Evolutionary conservation across 1,140 invertebrate species (phyloP).

Genomic region (Epicauta chinensis): DNA sequence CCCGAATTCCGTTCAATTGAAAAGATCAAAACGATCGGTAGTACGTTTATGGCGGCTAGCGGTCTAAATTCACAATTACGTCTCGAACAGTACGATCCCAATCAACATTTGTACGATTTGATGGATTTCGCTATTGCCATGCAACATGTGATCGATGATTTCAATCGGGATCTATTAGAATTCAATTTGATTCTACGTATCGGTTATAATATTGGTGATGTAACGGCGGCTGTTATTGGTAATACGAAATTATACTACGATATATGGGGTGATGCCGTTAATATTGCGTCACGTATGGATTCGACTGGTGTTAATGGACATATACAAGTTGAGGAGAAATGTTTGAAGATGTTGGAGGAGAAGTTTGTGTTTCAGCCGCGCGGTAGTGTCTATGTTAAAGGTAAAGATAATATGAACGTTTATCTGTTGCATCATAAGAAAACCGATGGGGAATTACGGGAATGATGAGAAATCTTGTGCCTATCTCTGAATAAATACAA

Average conservation of each 20-base stretch:
- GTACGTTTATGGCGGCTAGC: conserved; percentile 96
- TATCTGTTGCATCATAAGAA: conserved; percentile 52
- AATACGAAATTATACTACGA: conserved; percentile 95
- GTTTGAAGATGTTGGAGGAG: conserved; percentile 57
- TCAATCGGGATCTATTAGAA: conserved; percentile 81
- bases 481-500: too few species aligned
- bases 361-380: conserved; percentile 73
- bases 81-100: conserved; percentile 52
- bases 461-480: too few species aligned
- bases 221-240: conserved; percentile 93
- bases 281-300: conserved; percentile 95
- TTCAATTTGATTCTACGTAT: conserved; percentile 89
- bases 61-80: conserved; percentile 77
- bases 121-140: conserved; percentile 86
- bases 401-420: conserved; percentile 91
- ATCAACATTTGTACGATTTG: conserved; percentile 77
- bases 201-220: conserved; percentile 80
- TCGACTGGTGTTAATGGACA: conserved; percentile 79
- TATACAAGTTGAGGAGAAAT: conserved; percentile 79
- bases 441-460: conserved; percentile 1
- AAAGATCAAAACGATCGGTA: conserved; percentile 97
- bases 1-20: conserved; percentile 83
- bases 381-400: conserved; percentile 88
- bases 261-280: conserved; percentile 98
- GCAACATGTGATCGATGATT: conserved; percentile 78